Evolutionary conservation across 2,888 invertebrate genomes (phyloP), one percentile per base, ranked within the genome.

Genomic region (Chamaedrilus cognettii): DNA sequence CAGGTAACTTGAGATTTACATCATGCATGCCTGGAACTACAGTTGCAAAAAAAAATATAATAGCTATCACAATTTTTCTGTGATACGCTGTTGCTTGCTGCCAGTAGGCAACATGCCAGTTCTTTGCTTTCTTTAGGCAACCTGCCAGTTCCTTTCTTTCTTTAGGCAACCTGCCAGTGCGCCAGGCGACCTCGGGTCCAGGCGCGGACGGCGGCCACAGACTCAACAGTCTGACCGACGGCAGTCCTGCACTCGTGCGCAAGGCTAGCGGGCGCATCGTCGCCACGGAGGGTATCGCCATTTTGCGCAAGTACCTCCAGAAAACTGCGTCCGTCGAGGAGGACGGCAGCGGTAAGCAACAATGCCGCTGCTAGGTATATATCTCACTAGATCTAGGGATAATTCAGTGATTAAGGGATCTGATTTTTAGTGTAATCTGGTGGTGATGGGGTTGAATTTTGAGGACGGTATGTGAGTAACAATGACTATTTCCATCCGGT

Each of bases 181-280:
- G 64, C 30, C 11, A 62, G 55, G 49, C 56, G 56, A 15, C 61
- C 68, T 19, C 58, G 60, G 26, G 26, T 23, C 19, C 64, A n/a
- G n/a, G 69, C 73, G 59, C 77, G 73, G 75, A 76, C 30, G 77
- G 78, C 59, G 76, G n/a, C n/a, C n/a, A n/a, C n/a, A n/a, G n/a
- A n/a, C n/a, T n/a, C n/a, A n/a, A n/a, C n/a, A n/a, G n/a, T n/a
- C n/a, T n/a, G n/a, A n/a, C n/a, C n/a, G n/a, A n/a, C n/a, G n/a
- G n/a, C n/a, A n/a, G n/a, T n/a, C n/a, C n/a, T n/a, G n/a, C n/a
- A n/a, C n/a, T n/a, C n/a, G n/a, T n/a, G n/a, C n/a, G n/a, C n/a
- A n/a, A n/a, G n/a, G n/a, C n/a, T n/a, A n/a, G n/a, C n/a, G n/a
- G 77, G 28, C 70, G 82, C 26, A 82, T 83, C 66, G 76, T 77